These are phyloP conservation scores for Halcyon senegalensis DNA, from an alignment of 2,113 vertebrate genomes.

Conservation along the genomic window DNA sequence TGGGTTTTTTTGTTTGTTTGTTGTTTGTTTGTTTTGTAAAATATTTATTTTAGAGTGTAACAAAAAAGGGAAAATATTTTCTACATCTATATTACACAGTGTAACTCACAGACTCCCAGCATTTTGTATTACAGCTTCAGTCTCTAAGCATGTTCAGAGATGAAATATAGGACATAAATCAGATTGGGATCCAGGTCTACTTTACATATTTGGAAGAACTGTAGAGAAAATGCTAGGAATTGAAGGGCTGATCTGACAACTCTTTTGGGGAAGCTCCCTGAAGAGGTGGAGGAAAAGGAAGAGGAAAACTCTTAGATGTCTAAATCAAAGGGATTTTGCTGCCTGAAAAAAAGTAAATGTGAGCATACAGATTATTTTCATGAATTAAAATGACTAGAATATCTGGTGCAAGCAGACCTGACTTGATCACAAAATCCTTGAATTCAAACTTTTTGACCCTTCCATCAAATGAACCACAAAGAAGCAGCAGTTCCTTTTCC, in stretches of 20 bases:
- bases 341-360: background rate
- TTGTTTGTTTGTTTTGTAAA: background rate
- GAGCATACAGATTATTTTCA: background rate
- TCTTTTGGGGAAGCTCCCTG: background rate
- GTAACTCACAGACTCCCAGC: background rate
- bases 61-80: background rate
- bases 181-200: background rate
- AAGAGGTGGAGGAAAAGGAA: constrained; percentile 3
- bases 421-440: background rate
- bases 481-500: background rate
- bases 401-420: background rate
- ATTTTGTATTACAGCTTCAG: background rate
- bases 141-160: background rate
- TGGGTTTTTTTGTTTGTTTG: background rate
- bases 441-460: background rate
- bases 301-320: background rate
- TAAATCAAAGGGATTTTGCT: constrained; percentile 17
- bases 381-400: background rate
- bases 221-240: background rate
- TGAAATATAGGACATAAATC: background rate
- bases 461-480: background rate
- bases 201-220: constrained; percentile 30
- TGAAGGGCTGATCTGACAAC: background rate
- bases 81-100: background rate
- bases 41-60: background rate